phyloP scores from a whole-genome alignment of 1,140 invertebrate species.

The Caenorhabditis brenneri region DNA sequence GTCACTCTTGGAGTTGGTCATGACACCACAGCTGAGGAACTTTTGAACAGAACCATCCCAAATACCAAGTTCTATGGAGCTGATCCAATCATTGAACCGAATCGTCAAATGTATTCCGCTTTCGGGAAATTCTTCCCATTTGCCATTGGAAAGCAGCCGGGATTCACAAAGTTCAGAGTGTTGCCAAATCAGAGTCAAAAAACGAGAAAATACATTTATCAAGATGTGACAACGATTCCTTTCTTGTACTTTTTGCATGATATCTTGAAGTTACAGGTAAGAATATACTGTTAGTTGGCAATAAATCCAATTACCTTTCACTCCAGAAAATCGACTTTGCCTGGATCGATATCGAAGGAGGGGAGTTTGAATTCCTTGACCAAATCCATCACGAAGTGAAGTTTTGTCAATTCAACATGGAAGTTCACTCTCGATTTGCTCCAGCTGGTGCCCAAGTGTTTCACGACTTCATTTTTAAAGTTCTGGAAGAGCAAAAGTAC shows the following conservation, averaged over 20 bases:
- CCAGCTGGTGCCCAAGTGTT: background rate
- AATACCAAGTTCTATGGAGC: slow-evolving; percentile 45
- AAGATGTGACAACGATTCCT: slow-evolving; percentile 1
- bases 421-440: background rate
- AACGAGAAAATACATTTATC: background rate
- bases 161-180: slow-evolving; percentile 6
- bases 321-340: slow-evolving; percentile 29
- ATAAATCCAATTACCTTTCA: too few species aligned
- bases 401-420: slow-evolving; percentile 16
- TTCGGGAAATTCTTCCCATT: slow-evolving; percentile 45
- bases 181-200: slow-evolving; percentile 4
- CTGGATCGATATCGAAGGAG: slow-evolving; percentile 19
- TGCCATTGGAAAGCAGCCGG: slow-evolving; percentile 24
- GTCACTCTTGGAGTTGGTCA: slow-evolving; percentile 39
- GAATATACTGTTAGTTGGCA: background rate
- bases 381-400: background rate
- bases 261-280: slow-evolving; percentile 10
- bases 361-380: background rate
- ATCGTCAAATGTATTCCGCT: slow-evolving; percentile 13
- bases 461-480: slow-evolving; percentile 2
- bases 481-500: background rate
- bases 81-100: slow-evolving; percentile 11
- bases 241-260: slow-evolving; percentile 23
- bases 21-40: slow-evolving; percentile 37
- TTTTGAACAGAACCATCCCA: background rate